These are phyloP conservation scores for Caenorhabditis sp. DNA, from an alignment of 2,888 invertebrate genomes.

Conservation along the genomic window DNA sequence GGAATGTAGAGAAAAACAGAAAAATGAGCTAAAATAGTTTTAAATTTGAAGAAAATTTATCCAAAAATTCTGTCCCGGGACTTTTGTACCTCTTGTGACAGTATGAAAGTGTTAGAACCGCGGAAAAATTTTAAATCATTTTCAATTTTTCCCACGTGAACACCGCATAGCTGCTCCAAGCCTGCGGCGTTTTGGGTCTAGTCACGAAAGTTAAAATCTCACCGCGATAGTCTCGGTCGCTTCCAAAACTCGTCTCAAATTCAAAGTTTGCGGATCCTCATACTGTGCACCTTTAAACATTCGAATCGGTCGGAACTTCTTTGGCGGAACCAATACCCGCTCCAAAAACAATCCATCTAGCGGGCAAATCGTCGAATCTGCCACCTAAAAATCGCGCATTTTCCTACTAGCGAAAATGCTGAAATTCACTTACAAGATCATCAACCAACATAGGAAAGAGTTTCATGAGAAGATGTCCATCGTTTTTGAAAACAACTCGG, in stretches of 20 bases:
- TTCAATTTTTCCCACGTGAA: no score
- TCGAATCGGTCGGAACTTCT: constrained; percentile 82
- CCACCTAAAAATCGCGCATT: not conserved
- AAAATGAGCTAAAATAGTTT: no score
- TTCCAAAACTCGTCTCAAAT: constrained; percentile 63
- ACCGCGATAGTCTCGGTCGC: constrained; percentile 61
- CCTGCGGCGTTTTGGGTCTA: no score
- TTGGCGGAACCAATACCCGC: constrained; percentile 84
- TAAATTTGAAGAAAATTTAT: no score
- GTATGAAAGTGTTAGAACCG: not conserved
- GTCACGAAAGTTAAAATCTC: no score
- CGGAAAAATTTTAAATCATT: not conserved
- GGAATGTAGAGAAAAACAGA: no score
- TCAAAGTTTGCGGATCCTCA: constrained; percentile 67
- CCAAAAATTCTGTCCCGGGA: no score
- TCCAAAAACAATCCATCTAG: constrained; percentile 85
- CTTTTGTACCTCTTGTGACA: no score
- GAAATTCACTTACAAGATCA: constrained; percentile 11
- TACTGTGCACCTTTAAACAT: constrained; percentile 53
- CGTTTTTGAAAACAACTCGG: constrained; percentile 79
- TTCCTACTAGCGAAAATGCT: not conserved
- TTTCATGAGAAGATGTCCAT: constrained; percentile 74
- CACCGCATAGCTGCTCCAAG: no score
- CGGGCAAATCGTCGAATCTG: constrained; percentile 41
- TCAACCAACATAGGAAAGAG: constrained; percentile 66